Evolutionary conservation across 2,797 vertebrate species (phyloP).

Genomic region (Petrocephalus sullivani): DNA sequence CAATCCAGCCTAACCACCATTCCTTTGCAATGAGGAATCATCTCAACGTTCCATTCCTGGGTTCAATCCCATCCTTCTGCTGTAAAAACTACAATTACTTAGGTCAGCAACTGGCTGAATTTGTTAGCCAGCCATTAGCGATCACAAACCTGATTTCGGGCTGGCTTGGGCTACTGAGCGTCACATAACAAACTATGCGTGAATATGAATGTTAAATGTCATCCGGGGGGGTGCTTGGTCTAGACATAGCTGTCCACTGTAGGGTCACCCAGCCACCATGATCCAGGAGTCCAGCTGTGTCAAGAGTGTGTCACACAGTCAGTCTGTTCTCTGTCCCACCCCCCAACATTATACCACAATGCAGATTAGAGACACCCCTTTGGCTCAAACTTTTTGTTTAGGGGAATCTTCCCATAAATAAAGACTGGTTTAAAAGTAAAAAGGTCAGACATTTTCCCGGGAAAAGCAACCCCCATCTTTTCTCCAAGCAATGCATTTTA

Average conservation of each 20-base stretch:
- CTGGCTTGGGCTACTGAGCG: neutral
- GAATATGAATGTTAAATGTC: neutral
- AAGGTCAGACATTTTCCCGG: constrained; percentile 47
- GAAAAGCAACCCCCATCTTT: constrained; percentile 51
- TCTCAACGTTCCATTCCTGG: neutral
- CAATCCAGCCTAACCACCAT: neutral
- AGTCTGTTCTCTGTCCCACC: neutral
- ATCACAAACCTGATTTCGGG: neutral
- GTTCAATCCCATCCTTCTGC: neutral
- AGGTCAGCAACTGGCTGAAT: neutral
- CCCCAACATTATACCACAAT: constrained; percentile 53
- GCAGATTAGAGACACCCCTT: constrained; percentile 63
- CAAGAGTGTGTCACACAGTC: neutral
- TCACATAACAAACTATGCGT: neutral
- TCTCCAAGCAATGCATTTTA: constrained; percentile 42
- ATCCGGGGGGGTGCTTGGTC: neutral
- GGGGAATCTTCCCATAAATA: constrained; percentile 20
- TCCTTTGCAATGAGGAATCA: neutral
- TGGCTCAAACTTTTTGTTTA: constrained; percentile 50
- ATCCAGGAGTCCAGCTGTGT: neutral
- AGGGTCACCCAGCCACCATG: neutral
- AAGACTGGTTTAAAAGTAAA: constrained; percentile 13
- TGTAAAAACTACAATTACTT: neutral
- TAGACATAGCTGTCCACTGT: neutral
- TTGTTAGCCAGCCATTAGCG: neutral